A percentile compares a stretch with the other conserved stretches of the same genome.
These are phyloP conservation scores for Oceanites oceanicus DNA, from an alignment of 2,113 vertebrate species.

Conservation along the genomic window DNA sequence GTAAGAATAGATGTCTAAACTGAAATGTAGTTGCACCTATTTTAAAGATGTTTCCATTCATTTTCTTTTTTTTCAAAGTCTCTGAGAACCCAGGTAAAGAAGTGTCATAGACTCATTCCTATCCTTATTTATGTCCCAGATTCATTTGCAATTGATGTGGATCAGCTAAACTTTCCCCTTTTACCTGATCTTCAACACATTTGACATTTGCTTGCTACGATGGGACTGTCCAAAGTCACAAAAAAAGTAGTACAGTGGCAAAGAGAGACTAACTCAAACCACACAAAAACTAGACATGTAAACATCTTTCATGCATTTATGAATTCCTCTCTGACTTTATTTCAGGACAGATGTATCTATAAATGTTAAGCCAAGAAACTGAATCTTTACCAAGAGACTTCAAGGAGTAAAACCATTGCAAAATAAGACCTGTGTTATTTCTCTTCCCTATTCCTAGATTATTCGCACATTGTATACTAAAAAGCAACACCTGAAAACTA, in stretches of 20 bases:
- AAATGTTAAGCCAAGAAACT: background rate
- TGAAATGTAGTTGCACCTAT: background rate
- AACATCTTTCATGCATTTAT: background rate
- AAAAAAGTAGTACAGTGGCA: background rate
- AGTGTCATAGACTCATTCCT: background rate
- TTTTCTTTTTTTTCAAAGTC: background rate
- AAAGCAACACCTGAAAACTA: background rate
- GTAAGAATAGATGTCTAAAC: background rate
- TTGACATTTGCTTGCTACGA: background rate
- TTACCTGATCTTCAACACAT: background rate
- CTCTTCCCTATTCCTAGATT: background rate
- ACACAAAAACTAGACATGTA: rapidly evolving
- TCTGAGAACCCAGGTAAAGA: background rate
- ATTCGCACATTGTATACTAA: background rate
- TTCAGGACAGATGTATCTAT: background rate
- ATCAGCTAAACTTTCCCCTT: background rate
- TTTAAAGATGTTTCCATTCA: background rate
- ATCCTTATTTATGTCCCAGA: background rate
- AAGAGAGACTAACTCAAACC: background rate
- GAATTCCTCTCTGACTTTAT: background rate
- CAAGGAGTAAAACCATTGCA: background rate
- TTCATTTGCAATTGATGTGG: background rate
- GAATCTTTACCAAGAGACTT: background rate
- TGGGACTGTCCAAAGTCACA: background rate
- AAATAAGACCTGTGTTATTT: background rate